Evolutionary conservation across 2,797 vertebrate species (phyloP), one percentile per base, ranked within the genome.

Genomic region (Coilia nasus): DNA sequence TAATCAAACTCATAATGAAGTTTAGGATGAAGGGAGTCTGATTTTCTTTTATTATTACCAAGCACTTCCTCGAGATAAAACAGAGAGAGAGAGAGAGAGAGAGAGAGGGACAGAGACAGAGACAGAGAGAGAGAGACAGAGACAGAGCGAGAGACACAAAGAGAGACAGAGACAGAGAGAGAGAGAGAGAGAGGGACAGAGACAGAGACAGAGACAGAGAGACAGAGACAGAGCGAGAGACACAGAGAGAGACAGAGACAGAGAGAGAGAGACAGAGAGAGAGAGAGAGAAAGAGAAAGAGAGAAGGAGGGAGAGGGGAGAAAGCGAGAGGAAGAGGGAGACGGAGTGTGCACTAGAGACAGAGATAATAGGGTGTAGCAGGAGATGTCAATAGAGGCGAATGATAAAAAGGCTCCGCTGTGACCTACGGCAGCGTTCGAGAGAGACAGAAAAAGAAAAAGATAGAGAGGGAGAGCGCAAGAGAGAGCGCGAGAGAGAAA

Each of bases 161-260:
- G 62, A 75, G 67, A 35, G 15, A 41, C 28, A 75, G 67, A 75
- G 67, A 75, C 1, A 21, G 9, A n/a, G 21, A 60, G 19, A 60
- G 21, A 6, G 59, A 60, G 19, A n/a, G 19, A n/a, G 19, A 60
- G 59, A 60, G 59, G 21, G 17, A n/a, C n/a, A n/a, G 56, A 59
- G 7, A 17, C 1, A 17, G 4, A 59, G 14, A 17, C 7, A 62
- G 59, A n/a, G 21, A 23, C 21, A 9, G 59, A 62, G 21, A 23
- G 59, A 62, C 6, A 75, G 67, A 35, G 15, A 41, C 28, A 75
- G 67, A 75, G 67, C n/a, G n/a, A n/a, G n/a, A n/a, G n/a, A n/a
- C n/a, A 21, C 19, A 17, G 3, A 60, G 57, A 21, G 57, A 60
- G 86, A 88, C 89, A 83, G 54, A 57, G 64, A 31, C 23, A 31